A percentile compares a stretch with the other conserved stretches of the same genome.
Conservation (phyloP, 2,113 vertebrate genomes). For the mouse (Mus musculus) region GRCm39 chr4:114267001-114267500, state of each 20-base stretch:
- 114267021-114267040: background rate
- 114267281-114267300: conserved; percentile 68
- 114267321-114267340: conserved; percentile 63
- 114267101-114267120: background rate
- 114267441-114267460: conserved; percentile 71
- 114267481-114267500: conserved; percentile 69
- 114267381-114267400: conserved; percentile 60
- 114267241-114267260: conserved; percentile 27
- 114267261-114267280: conserved; percentile 66
- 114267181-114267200: background rate
- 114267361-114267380: conserved; percentile 69
- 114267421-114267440: conserved; percentile 77
- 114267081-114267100: background rate
- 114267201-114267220: background rate
- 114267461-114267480: conserved; percentile 68
- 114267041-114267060: background rate
- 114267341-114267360: conserved; percentile 14
- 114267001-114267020: background rate
- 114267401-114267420: conserved; percentile 63
- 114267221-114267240: no score
- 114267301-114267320: conserved; percentile 70
- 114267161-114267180: background rate
- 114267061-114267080: fast-evolving
- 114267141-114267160: background rate
- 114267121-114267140: background rate